These are phyloP conservation scores for Chloromyia formosa DNA, from an alignment of 2,888 invertebrate genomes.

Conservation along the genomic window DNA sequence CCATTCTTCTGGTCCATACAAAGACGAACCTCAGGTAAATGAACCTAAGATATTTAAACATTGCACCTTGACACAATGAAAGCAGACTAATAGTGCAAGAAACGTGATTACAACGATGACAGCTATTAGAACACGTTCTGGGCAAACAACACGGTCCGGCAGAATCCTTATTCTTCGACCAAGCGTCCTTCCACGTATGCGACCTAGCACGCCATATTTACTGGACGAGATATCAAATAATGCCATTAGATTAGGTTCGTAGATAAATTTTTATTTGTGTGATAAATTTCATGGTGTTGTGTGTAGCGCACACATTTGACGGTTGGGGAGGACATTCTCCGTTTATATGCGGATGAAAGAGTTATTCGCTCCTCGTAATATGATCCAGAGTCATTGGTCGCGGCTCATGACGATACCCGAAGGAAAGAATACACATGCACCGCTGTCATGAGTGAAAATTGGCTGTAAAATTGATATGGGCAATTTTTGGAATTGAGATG, in stretches of 20 bases:
- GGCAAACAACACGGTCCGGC: not conserved
- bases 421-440: conserved; percentile 48
- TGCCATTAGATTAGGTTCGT: conserved; percentile 44
- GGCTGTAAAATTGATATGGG: conserved; percentile 39
- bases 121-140: conserved; percentile 21
- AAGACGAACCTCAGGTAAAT: too few relatives aligned
- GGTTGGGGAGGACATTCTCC: not conserved
- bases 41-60: not conserved
- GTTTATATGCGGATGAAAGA: conserved; percentile 1
- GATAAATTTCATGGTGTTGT: conserved; percentile 45
- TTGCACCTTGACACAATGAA: conserved; percentile 12
- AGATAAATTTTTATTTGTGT: conserved; percentile 49
- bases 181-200: too few relatives aligned
- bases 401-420: conserved; percentile 53
- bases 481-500: conserved; percentile 33
- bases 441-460: conserved; percentile 18
- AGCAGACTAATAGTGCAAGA: not conserved
- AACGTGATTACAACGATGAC: conserved; percentile 15
- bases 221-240: conserved; percentile 34
- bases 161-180: not conserved
- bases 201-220: not conserved
- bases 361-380: conserved; percentile 9
- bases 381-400: too few relatives aligned
- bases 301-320: conserved; percentile 2
- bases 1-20: too few relatives aligned